A percentile compares a stretch with the other conserved stretches of the same genome.
phyloP scores from a whole-genome alignment of 1,140 invertebrate species.

The Bombus confusus region DNA sequence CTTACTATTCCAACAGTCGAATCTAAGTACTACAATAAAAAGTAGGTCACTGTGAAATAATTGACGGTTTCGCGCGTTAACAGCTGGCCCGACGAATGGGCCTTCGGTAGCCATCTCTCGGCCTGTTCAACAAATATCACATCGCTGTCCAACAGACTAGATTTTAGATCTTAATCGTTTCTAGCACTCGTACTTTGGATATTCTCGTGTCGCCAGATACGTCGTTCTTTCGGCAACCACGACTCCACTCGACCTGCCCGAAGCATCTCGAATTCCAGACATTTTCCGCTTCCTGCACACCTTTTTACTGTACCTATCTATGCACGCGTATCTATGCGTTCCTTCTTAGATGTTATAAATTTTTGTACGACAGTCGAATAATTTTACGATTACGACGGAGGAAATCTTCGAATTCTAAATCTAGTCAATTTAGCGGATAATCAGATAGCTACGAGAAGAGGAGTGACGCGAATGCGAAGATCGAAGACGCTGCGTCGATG shows the following conservation, averaged over 20 bases:
- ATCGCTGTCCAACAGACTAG: no score
- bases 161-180: not conserved
- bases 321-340: no score
- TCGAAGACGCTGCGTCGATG: not conserved
- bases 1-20: slow-evolving; percentile 66
- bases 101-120: not conserved
- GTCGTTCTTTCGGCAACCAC: no score
- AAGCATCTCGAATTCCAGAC: no score
- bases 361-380: no score
- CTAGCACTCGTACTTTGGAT: no score
- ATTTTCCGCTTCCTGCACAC: no score
- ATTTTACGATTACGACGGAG: not conserved
- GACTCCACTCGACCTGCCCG: no score
- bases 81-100: not conserved
- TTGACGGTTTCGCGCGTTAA: slow-evolving; percentile 10
- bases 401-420: not conserved
- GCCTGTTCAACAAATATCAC: not conserved
- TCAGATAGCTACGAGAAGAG: not conserved
- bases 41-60: slow-evolving; percentile 57
- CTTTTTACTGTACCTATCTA: no score
- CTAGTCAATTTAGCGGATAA: not conserved
- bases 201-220: no score
- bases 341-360: no score
- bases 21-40: slow-evolving; percentile 64
- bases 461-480: not conserved